phyloP scores from a whole-genome alignment of 2,797 vertebrate genomes.

The Channallabes apus region DNA sequence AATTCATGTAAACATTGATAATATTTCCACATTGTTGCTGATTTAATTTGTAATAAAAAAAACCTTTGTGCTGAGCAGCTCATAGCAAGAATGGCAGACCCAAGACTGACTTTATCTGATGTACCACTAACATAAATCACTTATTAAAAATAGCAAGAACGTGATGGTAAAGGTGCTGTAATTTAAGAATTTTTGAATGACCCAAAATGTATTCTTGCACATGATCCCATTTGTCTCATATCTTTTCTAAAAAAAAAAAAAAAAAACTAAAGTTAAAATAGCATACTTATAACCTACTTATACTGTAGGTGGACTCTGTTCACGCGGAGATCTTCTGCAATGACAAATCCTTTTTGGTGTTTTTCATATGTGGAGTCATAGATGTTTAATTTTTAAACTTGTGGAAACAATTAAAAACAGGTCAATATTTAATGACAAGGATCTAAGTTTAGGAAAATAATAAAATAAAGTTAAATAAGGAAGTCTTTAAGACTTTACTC shows the following conservation, averaged over 20 bases:
- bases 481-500: background rate
- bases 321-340: background rate
- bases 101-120: background rate
- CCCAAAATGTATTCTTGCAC: slow-evolving; percentile 1
- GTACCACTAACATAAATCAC: slow-evolving; percentile 10
- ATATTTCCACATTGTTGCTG: too few species aligned
- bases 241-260: background rate
- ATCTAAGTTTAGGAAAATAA: background rate
- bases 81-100: background rate
- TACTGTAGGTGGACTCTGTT: background rate
- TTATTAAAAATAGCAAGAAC: slow-evolving; percentile 12
- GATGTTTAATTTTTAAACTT: background rate
- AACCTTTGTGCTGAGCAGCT: background rate
- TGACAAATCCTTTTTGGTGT: background rate
- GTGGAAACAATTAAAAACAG: background rate
- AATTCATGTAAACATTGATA: too few species aligned
- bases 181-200: slow-evolving; percentile 5
- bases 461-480: background rate
- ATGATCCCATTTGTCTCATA: background rate
- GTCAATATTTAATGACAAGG: background rate
- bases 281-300: background rate
- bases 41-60: too few species aligned
- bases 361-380: background rate
- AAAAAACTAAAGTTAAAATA: background rate
- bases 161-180: background rate